These are phyloP conservation scores for Drosophila simulans DNA, from an alignment of 1,140 invertebrate species.

Conservation along the genomic window DNA sequence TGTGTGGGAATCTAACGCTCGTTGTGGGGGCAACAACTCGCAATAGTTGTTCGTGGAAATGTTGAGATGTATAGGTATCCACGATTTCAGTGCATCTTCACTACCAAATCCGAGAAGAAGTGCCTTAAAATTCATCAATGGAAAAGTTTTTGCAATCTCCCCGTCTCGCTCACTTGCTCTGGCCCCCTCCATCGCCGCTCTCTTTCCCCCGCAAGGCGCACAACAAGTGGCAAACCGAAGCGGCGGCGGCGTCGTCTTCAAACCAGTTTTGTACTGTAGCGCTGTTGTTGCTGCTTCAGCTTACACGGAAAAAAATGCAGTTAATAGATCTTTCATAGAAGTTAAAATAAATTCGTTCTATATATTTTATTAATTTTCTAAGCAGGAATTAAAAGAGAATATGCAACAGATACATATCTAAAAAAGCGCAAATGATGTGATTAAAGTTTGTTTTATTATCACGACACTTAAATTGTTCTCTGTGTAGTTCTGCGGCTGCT, in stretches of 20 bases:
- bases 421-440: no score
- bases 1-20: no score
- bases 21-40: no score
- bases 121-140: constrained; percentile 72
- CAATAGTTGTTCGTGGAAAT: no score
- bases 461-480: not conserved
- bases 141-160: constrained; percentile 75
- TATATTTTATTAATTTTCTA: no score
- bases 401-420: no score
- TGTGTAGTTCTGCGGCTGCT: constrained; percentile 35
- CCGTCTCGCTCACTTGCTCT: constrained; percentile 45
- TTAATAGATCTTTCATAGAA: not conserved
- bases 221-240: constrained; percentile 46
- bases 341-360: no score
- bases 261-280: constrained; percentile 64
- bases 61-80: not conserved
- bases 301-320: not conserved
- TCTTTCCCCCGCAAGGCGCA: constrained; percentile 23
- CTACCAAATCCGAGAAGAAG: constrained; percentile 22
- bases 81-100: constrained; percentile 32
- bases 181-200: constrained; percentile 13
- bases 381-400: no score
- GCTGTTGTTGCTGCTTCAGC: constrained; percentile 38
- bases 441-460: not conserved
- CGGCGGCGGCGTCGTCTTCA: constrained; percentile 63